phyloP scores from a whole-genome alignment of 2,888 invertebrate genomes.

The Drosophila barbarae region DNA sequence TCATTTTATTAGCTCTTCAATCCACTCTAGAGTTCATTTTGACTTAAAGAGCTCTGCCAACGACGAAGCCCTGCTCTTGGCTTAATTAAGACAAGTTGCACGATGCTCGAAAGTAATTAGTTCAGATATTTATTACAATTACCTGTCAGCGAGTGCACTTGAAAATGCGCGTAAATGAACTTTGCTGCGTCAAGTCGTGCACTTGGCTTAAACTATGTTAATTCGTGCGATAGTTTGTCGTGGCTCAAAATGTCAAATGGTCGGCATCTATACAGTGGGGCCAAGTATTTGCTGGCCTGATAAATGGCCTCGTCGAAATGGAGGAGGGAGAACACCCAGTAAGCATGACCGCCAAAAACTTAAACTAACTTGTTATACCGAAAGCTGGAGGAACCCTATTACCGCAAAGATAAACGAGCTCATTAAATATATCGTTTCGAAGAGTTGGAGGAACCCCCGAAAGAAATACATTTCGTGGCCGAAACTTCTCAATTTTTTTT shows the following conservation, averaged over 20 bases:
- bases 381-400: constrained; percentile 2
- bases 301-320: constrained; percentile 3
- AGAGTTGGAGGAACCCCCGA: constrained; percentile 35
- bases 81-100: constrained; percentile 62
- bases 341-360: neutral
- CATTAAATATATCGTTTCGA: constrained; percentile 44
- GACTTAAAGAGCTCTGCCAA: constrained; percentile 9
- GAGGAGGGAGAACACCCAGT: neutral
- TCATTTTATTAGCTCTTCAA: constrained; percentile 6
- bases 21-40: constrained; percentile 11
- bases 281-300: constrained; percentile 12
- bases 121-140: constrained; percentile 67
- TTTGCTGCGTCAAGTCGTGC: constrained; percentile 51
- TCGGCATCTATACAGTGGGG: constrained; percentile 46
- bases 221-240: constrained; percentile 55
- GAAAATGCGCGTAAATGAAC: constrained; percentile 37
- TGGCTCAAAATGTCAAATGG: constrained; percentile 53
- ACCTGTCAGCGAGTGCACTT: constrained; percentile 54
- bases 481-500: constrained; percentile 35
- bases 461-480: constrained; percentile 31
- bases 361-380: constrained; percentile 30
- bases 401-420: constrained; percentile 39
- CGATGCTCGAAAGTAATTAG: constrained; percentile 63
- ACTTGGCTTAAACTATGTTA: constrained; percentile 60
- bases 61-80: neutral